These are phyloP conservation scores for Agapornis roseicollis DNA, from an alignment of 2,113 vertebrate species.

Conservation along the genomic window DNA sequence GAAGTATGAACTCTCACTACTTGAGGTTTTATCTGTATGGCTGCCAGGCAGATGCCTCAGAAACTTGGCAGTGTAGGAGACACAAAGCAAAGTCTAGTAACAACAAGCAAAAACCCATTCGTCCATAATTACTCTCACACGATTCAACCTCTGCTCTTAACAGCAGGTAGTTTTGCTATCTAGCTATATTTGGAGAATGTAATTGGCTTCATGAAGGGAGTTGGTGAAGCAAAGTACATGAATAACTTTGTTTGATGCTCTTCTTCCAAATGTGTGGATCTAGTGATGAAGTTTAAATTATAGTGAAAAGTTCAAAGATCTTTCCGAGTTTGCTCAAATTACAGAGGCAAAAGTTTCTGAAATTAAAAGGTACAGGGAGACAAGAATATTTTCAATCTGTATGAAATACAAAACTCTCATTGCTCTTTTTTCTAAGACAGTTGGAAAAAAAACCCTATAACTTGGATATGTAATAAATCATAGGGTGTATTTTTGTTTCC, in stretches of 20 bases:
- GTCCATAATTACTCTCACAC: background rate
- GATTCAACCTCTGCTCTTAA: background rate
- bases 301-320: background rate
- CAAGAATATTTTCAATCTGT: background rate
- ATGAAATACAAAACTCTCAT: background rate
- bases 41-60: constrained; percentile 18
- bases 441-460: background rate
- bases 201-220: constrained; percentile 2
- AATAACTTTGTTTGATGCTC: background rate
- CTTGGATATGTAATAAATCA: background rate
- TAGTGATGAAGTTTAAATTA: background rate
- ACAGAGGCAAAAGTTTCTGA: constrained; percentile 5
- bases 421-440: background rate
- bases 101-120: background rate
- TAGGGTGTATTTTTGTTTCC: background rate
- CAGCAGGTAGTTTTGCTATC: constrained; percentile 19
- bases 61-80: constrained; percentile 19
- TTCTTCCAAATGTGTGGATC: background rate
- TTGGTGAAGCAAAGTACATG: background rate
- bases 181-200: background rate
- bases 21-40: background rate
- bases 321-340: background rate
- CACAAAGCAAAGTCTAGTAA: background rate
- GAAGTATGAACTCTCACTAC: background rate
- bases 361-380: background rate